Conservation (phyloP, 1,140 invertebrate genomes). For the Aphelenchoides besseyi region DNA sequence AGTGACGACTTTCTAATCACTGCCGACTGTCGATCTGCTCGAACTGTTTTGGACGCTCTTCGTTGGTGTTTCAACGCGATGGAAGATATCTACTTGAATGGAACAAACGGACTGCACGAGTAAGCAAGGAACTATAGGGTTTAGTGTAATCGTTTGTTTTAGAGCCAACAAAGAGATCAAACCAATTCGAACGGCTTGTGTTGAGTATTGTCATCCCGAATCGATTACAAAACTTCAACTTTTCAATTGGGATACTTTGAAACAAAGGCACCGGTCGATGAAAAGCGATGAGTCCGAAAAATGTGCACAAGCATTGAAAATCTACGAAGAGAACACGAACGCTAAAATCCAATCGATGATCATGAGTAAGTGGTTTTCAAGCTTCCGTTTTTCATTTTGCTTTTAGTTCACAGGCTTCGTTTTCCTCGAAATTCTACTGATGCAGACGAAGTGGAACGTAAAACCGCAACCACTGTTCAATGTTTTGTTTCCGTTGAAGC, state of each 20-base stretch:
- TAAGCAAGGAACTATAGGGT: neutral
- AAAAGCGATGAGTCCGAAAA: neutral
- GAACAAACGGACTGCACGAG: neutral
- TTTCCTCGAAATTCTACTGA: neutral
- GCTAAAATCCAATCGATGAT: slow-evolving; percentile 1
- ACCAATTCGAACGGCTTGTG: neutral
- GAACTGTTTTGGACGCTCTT: neutral
- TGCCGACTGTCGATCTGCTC: neutral
- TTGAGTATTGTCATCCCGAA: slow-evolving; percentile 19
- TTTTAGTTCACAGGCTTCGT: slow-evolving; percentile 16
- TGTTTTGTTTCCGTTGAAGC: neutral
- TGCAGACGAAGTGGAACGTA: neutral
- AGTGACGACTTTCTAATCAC: neutral
- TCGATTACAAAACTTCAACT: neutral
- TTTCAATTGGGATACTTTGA: slow-evolving; percentile 10
- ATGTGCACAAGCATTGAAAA: neutral
- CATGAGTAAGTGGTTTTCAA: slow-evolving; percentile 14
- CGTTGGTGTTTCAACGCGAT: neutral
- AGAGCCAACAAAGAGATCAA: neutral
- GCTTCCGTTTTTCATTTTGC: neutral
- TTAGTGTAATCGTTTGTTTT: neutral
- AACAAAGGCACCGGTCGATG: neutral
- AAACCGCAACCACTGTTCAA: slow-evolving; percentile 3
- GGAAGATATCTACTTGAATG: slow-evolving; percentile 9
- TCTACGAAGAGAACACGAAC: neutral